Evolutionary conservation across 2,797 vertebrate genomes (phyloP), one percentile per base, ranked within the genome.

Genomic region (Ctenochaetus hawaiiensis): DNA sequence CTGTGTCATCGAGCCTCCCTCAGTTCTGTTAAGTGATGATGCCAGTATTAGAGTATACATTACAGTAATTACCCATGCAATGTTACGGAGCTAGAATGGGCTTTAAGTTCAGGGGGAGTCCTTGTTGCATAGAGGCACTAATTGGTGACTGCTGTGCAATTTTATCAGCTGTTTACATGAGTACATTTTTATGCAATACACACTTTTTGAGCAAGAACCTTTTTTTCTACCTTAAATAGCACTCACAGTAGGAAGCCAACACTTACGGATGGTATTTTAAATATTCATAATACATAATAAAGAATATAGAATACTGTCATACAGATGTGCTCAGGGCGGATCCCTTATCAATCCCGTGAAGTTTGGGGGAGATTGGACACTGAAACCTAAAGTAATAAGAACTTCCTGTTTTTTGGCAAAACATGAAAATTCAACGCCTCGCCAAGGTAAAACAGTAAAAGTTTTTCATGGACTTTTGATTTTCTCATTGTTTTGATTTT

Each of bases 1-100:
- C 60, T 58, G 65, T 80, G 49, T 80, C 56, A 65, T 83, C 71
- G 84, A 52, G 75, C 1, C 44, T 39, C 13, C 12, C 44, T 34
- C 56, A 51, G 13, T 77, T 69, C 63, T 30, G 14, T 54, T 64
- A 51, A 68, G 57, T 43, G 48, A 66, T 75, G 72, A 62, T 34
- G 8, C 45, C 48, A 51, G 57, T 37, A 78, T 8, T 30, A 9
- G 20, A 74, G 62, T 61, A 20, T 77, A 54, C 67, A 64, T 66
- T 41, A 47, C 53, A 57, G 62, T 75, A 63, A 76, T 78, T 56
- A 75, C 16, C 17, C 14, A 16, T 30, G 22, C 8, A 37, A 5
- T 61, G 56, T 60, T 66, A 57, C 23, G 20, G n/a, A 63, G 43
- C 22, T 72, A 49, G 14, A 58, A 39, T 34, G 37, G 58, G 66